Conservation (phyloP, 2,888 invertebrate genomes). For the Athalia circularis region DNA sequence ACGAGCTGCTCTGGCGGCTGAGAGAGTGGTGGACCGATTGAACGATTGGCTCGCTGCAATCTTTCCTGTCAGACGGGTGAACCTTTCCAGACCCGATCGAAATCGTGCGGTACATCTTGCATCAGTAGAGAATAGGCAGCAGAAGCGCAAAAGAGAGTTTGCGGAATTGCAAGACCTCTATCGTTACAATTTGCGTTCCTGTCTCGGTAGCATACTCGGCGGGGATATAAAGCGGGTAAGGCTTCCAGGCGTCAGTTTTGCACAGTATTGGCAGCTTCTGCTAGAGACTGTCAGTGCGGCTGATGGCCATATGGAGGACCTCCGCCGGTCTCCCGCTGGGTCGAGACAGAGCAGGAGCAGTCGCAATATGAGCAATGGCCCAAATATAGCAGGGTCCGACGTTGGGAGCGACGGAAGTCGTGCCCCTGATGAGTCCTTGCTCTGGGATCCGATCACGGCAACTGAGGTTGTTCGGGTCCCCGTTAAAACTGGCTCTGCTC, state of each 20-base stretch:
- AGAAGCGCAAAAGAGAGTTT: background rate
- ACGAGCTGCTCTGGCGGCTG: no score
- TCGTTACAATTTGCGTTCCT: background rate
- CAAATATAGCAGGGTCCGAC: background rate
- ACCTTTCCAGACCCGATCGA: no score
- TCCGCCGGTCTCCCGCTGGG: background rate
- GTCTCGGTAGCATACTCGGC: background rate
- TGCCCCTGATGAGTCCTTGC: background rate
- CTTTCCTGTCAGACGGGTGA: no score
- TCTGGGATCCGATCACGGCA: constrained; percentile 44
- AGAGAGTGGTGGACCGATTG: no score
- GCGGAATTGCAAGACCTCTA: background rate
- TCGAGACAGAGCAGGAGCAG: background rate
- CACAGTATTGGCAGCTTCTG: background rate
- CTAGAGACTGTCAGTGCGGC: background rate
- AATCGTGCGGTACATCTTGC: background rate
- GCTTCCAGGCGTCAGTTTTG: background rate
- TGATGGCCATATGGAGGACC: background rate
- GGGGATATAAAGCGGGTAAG: background rate
- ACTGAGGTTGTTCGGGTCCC: constrained; percentile 43
- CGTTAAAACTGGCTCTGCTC: constrained; percentile 33
- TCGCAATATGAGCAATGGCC: background rate
- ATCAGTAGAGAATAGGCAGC: background rate
- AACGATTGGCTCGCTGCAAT: no score
- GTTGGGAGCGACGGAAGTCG: background rate